Evolutionary conservation across 2,888 invertebrate genomes (phyloP), one percentile per base, ranked within the genome.

Genomic region (Scelioninae gen. 2): DNA sequence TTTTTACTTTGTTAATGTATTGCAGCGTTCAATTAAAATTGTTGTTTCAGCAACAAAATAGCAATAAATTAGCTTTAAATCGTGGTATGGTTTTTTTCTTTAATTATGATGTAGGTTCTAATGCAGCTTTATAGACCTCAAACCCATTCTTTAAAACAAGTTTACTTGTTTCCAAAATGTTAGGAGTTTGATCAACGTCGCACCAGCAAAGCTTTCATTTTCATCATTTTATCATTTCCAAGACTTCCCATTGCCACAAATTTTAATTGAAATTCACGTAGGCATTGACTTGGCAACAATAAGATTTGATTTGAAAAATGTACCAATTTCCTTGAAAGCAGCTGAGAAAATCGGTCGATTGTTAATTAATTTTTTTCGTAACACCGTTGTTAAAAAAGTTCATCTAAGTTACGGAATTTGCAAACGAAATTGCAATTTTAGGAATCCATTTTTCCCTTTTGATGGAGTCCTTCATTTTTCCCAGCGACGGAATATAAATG

Each of bases 351-450:
- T n/a, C 19, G n/a, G n/a, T 45, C 41, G 50, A 67, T 67, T 58
- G 58, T 33, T 22, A 67, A 67, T 67, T 28, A 65, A 58, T 43
- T 67, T 67, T 58, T 67, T 67, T 46, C 57, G 2, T 22, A 28
- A 37, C 9, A 15, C 7, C 41, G 28, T 18, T 50, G 15, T 18
- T 35, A 45, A 67, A 67, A 50, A 50, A 48, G 43, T 50, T 50
- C 45, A 48, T 65, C 33, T 28, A 67, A 37, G 58, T 48, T 67
- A 41, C 45, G 41, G 33, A 18, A 67, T 50, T 58, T 50, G 25
- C 57, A 67, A 67, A 43, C 18, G 48, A 33, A 67, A 46, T 58
- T 41, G 57, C 16, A 15, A 33, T 35, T 67, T 67, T 57, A 58
- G n/a, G 41, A 35, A 57, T 58, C 33, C 15, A 67, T 67, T 67